Evolutionary conservation across 1,140 invertebrate species (phyloP).

Genomic region (Pseudomyrmex cubaensis): DNA sequence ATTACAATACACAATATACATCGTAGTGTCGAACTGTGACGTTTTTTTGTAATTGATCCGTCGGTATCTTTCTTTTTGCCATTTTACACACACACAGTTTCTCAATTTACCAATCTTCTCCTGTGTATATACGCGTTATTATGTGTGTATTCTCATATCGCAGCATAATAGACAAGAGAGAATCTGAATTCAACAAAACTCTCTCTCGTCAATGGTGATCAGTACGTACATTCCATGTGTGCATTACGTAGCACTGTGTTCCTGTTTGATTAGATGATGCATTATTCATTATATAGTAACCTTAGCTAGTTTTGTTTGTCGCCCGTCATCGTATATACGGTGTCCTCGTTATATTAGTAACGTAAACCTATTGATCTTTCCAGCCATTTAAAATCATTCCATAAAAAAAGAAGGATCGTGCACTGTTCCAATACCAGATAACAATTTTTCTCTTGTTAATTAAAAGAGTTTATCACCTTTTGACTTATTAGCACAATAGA

Average conservation of each 20-base stretch:
- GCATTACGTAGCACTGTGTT: conserved; percentile 47
- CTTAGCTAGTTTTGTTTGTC: conserved; percentile 36
- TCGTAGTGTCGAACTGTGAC: not conserved
- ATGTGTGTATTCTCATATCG: too few relatives aligned
- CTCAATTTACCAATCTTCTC: too few relatives aligned
- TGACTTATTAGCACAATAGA: too few relatives aligned
- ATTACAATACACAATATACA: not conserved
- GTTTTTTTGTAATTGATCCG: conserved; percentile 17
- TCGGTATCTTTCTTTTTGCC: not conserved
- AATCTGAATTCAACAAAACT: not conserved
- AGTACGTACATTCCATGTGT: conserved; percentile 43
- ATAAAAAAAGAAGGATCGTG: not conserved
- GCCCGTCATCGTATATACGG: not conserved
- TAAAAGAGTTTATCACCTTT: too few relatives aligned
- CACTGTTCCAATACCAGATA: too few relatives aligned
- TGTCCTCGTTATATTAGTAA: conserved; percentile 12
- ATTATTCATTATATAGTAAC: conserved; percentile 35
- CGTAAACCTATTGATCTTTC: conserved; percentile 3
- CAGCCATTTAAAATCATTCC: conserved; percentile 3
- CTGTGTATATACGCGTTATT: too few relatives aligned
- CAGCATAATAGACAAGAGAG: conserved; percentile 37
- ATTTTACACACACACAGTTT: not conserved
- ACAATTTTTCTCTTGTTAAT: too few relatives aligned
- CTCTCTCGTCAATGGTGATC: conserved; percentile 42
- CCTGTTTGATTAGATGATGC: conserved; percentile 49